A percentile compares a stretch with the other conserved stretches of the same genome.
These are phyloP conservation scores for Oncopodura yosiiana DNA, from an alignment of 1,140 invertebrate species.

Conservation along the genomic window DNA sequence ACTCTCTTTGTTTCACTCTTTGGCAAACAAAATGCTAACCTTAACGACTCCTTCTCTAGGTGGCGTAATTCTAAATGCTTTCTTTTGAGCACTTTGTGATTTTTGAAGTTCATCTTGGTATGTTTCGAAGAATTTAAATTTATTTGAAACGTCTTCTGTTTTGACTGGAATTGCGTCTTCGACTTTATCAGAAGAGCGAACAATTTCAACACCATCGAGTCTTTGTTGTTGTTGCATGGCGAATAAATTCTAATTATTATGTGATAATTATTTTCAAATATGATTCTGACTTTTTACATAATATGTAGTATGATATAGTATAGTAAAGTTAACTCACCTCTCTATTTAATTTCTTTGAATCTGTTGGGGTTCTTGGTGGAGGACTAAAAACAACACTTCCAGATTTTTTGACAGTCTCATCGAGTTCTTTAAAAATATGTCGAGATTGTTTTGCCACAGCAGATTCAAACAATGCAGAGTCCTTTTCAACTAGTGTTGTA, in stretches of 20 bases:
- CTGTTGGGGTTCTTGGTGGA: conserved; percentile 40
- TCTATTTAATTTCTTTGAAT: conserved; percentile 27
- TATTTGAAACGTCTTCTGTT: conserved; percentile 67
- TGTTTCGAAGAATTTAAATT: conserved; percentile 85
- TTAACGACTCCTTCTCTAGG: conserved; percentile 62
- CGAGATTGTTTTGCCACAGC: conserved; percentile 77
- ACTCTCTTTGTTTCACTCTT: no score
- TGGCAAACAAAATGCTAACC: no score
- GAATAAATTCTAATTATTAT: no score
- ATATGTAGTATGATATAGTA: no score
- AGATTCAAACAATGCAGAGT: conserved; percentile 68
- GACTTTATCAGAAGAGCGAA: conserved; percentile 56
- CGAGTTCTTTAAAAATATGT: conserved; percentile 72
- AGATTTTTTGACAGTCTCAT: conserved; percentile 48
- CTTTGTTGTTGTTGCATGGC: background rate
- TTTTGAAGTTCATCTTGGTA: conserved; percentile 61
- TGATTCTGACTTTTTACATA: no score
- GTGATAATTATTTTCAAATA: no score
- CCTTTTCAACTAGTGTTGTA: conserved; percentile 50
- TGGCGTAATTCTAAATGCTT: conserved; percentile 73
- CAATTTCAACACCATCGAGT: conserved; percentile 52
- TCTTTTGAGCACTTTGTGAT: conserved; percentile 46
- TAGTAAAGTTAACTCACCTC: no score
- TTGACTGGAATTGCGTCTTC: conserved; percentile 69
- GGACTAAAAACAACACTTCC: conserved; percentile 37